A percentile compares a stretch with the other conserved stretches of the same genome.
Evolutionary conservation across 2,797 vertebrate genomes (phyloP).

Genomic region (Syngnathus acus): DNA sequence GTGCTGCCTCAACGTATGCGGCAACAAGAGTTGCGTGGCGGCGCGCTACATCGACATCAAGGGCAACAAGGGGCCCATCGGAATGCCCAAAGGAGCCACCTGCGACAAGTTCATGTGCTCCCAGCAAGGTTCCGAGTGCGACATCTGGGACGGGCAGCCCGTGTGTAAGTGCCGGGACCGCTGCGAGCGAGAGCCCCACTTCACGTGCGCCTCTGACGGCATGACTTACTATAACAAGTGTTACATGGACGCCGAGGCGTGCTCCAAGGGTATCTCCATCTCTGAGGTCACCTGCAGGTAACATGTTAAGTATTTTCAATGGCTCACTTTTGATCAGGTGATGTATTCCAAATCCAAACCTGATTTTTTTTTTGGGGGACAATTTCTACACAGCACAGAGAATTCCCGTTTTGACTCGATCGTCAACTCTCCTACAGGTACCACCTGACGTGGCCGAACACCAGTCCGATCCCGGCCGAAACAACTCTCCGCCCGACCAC

Average conservation of each 20-base stretch:
- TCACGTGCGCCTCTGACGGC: slow-evolving; percentile 96
- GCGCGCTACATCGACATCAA: slow-evolving; percentile 89
- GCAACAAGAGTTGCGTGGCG: slow-evolving; percentile 91
- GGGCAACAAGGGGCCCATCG: slow-evolving; percentile 85
- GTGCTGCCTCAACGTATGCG: slow-evolving; percentile 95
- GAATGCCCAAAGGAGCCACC: slow-evolving; percentile 89
- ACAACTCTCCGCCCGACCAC: slow-evolving; percentile 85
- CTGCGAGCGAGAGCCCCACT: slow-evolving; percentile 94
- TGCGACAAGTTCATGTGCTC: slow-evolving; percentile 95
- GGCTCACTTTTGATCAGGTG: slow-evolving; percentile 35
- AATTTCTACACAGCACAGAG: too few relatives aligned
- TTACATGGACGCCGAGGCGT: slow-evolving; percentile 98
- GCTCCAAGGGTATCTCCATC: slow-evolving; percentile 87
- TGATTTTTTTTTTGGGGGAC: too few relatives aligned
- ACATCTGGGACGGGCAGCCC: slow-evolving; percentile 96
- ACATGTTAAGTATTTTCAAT: slow-evolving; percentile 68
- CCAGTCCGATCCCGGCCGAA: slow-evolving; percentile 82
- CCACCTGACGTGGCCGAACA: slow-evolving; percentile 91
- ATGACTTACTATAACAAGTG: slow-evolving; percentile 99
- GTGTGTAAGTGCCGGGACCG: slow-evolving; percentile 96
- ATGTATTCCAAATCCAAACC: slow-evolving; percentile 3
- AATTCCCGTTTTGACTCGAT: too few relatives aligned
- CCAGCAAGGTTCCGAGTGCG: slow-evolving; percentile 95
- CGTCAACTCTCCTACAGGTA: slow-evolving; percentile 70
- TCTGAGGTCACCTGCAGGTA: slow-evolving; percentile 88